Conservation (phyloP, 2,113 vertebrate genomes). For the Sceloporus tristichus region DNA sequence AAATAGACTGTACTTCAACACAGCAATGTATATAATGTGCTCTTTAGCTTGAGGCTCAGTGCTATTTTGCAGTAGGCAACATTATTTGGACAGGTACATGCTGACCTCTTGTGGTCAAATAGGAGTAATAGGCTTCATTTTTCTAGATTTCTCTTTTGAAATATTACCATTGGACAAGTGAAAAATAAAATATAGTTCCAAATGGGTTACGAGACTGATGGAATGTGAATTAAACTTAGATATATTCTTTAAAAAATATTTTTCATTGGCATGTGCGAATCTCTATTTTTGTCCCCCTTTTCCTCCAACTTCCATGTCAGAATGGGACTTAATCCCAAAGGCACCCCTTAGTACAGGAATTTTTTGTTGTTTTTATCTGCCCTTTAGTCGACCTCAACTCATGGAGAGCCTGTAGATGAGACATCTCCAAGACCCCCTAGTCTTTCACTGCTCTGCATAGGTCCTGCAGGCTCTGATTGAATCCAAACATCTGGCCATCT, state of each 20-base stretch:
- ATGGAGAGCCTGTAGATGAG: too few species aligned
- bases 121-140: slow-evolving; percentile 9
- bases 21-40: neutral
- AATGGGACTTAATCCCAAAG: neutral
- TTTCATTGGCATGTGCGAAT: neutral
- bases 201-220: neutral
- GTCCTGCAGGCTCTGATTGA: too few species aligned
- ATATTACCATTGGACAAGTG: neutral
- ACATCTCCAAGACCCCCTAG: too few species aligned
- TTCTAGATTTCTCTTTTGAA: neutral
- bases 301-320: neutral
- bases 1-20: slow-evolving; percentile 5
- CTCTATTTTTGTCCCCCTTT: too few species aligned
- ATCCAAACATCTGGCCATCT: too few species aligned
- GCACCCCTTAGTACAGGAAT: neutral
- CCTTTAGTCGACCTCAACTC: too few species aligned
- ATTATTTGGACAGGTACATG: neutral
- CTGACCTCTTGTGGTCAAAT: slow-evolving; percentile 41
- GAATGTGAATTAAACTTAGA: neutral
- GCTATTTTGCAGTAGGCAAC: neutral
- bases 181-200: neutral
- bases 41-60: neutral
- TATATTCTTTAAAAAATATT: neutral
- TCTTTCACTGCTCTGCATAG: too few species aligned
- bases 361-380: too few species aligned